Base-by-base conservation (phyloP, 2,888 invertebrate genomes). In the Hyposoter dolosus region DNA sequence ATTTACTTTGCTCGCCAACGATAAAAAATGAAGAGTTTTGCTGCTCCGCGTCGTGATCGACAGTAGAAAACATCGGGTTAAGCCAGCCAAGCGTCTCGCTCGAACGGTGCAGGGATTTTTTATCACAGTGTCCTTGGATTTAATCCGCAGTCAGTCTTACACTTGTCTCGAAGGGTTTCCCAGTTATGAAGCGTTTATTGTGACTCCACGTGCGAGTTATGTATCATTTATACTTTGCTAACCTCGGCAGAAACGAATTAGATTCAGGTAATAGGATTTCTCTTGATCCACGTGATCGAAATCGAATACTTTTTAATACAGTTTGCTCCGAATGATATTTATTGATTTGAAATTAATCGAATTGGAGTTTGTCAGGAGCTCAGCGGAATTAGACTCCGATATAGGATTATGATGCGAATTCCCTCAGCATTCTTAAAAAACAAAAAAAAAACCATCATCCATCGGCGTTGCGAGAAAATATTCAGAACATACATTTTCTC, bases 11-110 rank as follows among this genome's bases (percentile, higher is more conserved):
- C 60, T 40, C 69, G 19, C 50, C 3, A 65, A 35, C n/a, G 6
- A 23, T n/a, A 40, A 71, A 76, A 15, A 23, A 28, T 28, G 3
- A 66, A 60, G 71, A 32, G 43, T 15, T 53, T 50, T 47, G 60
- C 60, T 32, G 43, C n/a, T 53, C 65, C 35, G 60, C 60, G 45
- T 17, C 40, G 17, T 15, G 12, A 15, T 28, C 28, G 47, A n/a
- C 32, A 71, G 66, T 32, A 32, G 43, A 71, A 63, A 76, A 80
- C 53, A 23, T 50, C 43, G 23, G 43, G 43, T 17, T 76, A 35
- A 56, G 75, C 80, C 75, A 75, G 75, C 65, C 80, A 10, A 43
- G 56, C 71, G 19, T 40, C n/a, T 10, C 63, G 6, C 17, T 35
- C n/a, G 43, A 23, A 66, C 40, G 35, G 45, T n/a, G 43, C 19